These are phyloP conservation scores for Anhinga anhinga DNA, from an alignment of 2,113 vertebrate genomes.

Conservation along the genomic window DNA sequence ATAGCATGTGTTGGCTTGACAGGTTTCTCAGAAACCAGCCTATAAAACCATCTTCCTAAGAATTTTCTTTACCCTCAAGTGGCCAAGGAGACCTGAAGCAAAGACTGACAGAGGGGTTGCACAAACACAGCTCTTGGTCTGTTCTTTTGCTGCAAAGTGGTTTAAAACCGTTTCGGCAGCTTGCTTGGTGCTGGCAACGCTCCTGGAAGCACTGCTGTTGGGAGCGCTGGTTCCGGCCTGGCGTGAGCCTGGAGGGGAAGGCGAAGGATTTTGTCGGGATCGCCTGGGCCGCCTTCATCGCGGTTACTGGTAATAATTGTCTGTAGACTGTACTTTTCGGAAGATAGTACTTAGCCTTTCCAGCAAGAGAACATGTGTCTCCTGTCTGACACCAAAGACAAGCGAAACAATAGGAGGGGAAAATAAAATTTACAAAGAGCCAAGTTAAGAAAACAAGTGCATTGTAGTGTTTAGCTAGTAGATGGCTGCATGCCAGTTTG, in stretches of 20 bases:
- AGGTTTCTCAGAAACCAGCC: background rate
- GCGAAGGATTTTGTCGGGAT: background rate
- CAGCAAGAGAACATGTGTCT: background rate
- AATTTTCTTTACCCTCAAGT: background rate
- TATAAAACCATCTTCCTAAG: background rate
- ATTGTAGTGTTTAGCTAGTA: background rate
- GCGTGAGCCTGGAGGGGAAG: background rate
- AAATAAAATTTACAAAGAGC: background rate
- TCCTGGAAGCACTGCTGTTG: background rate
- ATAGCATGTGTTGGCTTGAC: background rate
- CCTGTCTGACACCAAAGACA: background rate
- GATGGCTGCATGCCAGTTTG: background rate
- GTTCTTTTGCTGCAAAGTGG: background rate
- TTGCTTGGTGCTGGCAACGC: background rate
- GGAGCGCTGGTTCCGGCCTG: background rate
- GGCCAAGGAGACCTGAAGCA: background rate
- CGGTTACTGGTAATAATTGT: background rate
- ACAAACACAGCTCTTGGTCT: background rate
- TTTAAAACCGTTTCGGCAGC: background rate
- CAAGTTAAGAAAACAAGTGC: background rate
- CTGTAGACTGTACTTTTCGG: background rate
- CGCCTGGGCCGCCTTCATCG: background rate
- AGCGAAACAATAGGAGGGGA: background rate
- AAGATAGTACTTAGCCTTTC: background rate
- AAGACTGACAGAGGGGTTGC: background rate